Conservation (phyloP, 2,888 invertebrate species). For the Tiliacea citrago region DNA sequence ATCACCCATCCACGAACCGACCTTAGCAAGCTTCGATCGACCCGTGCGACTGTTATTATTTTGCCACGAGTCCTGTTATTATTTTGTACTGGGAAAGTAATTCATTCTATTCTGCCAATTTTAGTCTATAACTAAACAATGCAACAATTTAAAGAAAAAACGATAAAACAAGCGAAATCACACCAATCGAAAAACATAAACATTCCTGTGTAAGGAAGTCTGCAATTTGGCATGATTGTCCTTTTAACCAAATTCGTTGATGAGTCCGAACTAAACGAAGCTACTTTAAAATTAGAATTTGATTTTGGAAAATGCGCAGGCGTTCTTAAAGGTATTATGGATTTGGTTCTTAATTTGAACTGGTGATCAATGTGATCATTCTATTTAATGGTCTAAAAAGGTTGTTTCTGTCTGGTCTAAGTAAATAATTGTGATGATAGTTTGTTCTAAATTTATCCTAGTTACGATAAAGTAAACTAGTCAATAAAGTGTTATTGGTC, state of each 20-base stretch:
- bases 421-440: slow-evolving; percentile 33
- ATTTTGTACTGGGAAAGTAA: too few relatives aligned
- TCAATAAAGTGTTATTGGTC: slow-evolving; percentile 1
- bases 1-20: too few relatives aligned
- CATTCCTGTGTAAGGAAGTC: slow-evolving; percentile 16
- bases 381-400: slow-evolving; percentile 9
- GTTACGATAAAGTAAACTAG: slow-evolving; percentile 3
- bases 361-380: slow-evolving; percentile 18
- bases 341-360: slow-evolving; percentile 38
- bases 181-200: slow-evolving; percentile 5
- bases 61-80: too few relatives aligned
- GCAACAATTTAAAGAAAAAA: not conserved
- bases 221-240: slow-evolving; percentile 39
- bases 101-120: not conserved
- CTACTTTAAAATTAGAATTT: slow-evolving; percentile 42
- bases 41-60: too few relatives aligned
- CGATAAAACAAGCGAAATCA: slow-evolving; percentile 14
- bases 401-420: slow-evolving; percentile 17
- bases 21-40: too few relatives aligned
- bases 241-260: slow-evolving; percentile 22
- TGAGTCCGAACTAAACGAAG: slow-evolving; percentile 15
- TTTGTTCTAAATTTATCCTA: slow-evolving; percentile 5
- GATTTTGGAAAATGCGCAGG: slow-evolving; percentile 50
- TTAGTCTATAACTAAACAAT: not conserved
- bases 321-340: slow-evolving; percentile 42